Evolutionary conservation across 2,888 invertebrate genomes (phyloP).

Genomic region (Trilocha varians): DNA sequence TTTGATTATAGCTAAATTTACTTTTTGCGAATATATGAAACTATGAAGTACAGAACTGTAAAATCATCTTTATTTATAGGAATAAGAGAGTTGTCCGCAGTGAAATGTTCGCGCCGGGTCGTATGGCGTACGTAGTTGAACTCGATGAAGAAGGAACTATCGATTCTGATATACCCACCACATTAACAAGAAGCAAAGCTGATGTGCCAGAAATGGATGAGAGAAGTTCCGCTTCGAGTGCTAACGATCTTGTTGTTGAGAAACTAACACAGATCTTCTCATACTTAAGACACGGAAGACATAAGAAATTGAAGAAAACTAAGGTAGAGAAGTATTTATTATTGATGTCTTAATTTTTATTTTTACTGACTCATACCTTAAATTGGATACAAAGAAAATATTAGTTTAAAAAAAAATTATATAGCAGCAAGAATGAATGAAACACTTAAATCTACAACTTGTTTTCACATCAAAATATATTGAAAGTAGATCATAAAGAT

Average conservation of each 20-base stretch:
- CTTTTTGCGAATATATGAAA: no score
- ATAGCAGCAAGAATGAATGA: no score
- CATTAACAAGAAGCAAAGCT: constrained; percentile 91
- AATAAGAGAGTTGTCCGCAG: constrained; percentile 85
- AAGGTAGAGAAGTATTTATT: constrained; percentile 48
- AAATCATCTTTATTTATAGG: no score
- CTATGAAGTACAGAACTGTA: no score
- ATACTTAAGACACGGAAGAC: constrained; percentile 89
- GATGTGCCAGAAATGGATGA: constrained; percentile 86
- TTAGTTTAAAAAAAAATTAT: no score
- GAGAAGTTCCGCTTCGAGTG: constrained; percentile 59
- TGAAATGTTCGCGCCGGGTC: constrained; percentile 93
- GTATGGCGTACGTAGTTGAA: constrained; percentile 99
- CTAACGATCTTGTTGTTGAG: constrained; percentile 92
- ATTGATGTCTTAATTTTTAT: background rate
- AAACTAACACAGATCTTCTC: constrained; percentile 97
- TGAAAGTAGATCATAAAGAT: no score
- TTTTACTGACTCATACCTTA: background rate
- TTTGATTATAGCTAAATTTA: no score
- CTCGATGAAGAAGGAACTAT: constrained; percentile 83
- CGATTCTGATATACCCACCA: constrained; percentile 94
- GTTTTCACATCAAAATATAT: no score
- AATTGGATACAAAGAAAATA: no score
- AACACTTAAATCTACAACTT: no score
- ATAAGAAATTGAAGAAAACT: constrained; percentile 83